Percentiles rank a stretch among this genome's conserved stretches.
These are phyloP conservation scores for Dysidea cf. avara DNA, from an alignment of 37 sponge, comb jelly and placozoan genomes.

Conservation along the genomic window DNA sequence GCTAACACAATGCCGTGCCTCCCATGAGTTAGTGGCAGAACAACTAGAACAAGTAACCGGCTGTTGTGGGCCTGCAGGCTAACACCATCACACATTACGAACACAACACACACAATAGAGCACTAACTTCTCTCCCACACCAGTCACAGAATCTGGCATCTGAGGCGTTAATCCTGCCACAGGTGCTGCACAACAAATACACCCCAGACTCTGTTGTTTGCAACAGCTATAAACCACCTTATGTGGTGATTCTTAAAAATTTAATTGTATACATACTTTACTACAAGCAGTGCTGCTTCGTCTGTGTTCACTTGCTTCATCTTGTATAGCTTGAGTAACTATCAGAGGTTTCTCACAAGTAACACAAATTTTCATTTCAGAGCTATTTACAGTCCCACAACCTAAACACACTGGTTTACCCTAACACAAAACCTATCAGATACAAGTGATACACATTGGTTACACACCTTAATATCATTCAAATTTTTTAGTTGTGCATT, in stretches of 20 bases:
- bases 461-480: background rate
- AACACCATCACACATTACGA: background rate
- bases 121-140: constrained; percentile 73
- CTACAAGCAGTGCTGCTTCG: no score
- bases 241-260: no score
- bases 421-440: constrained; percentile 27
- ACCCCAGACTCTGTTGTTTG: no score
- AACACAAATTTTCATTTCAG: constrained; percentile 49
- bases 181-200: constrained; percentile 67
- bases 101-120: background rate
- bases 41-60: constrained; percentile 47
- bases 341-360: constrained; percentile 64
- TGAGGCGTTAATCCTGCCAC: constrained; percentile 74
- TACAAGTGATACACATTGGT: background rate
- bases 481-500: constrained; percentile 8
- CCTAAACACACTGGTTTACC: constrained; percentile 34
- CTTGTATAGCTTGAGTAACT: background rate
- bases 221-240: no score
- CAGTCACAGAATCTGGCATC: constrained; percentile 91
- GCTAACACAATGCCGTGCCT: constrained; percentile 32
- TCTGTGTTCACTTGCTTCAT: no score
- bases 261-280: no score
- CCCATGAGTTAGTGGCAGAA: constrained; percentile 47
- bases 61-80: constrained; percentile 50
- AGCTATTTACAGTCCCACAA: constrained; percentile 72